Conservation (phyloP, 2,797 vertebrate species). For the Protonibea diacanthus region DNA sequence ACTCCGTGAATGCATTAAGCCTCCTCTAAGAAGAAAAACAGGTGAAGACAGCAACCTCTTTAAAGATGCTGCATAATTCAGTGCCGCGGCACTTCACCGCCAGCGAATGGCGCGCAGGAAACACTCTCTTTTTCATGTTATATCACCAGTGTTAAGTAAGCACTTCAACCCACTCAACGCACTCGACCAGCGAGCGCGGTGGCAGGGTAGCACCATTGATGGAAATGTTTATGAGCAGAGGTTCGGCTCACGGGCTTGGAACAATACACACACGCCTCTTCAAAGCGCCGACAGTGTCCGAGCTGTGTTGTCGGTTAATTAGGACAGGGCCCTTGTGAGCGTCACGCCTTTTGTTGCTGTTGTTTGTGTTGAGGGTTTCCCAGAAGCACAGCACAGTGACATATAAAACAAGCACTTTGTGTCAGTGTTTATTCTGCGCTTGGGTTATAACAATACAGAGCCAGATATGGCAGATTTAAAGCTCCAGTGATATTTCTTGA, state of each 20-base stretch:
- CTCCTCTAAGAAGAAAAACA: slow-evolving; percentile 26
- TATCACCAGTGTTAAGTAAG: slow-evolving; percentile 37
- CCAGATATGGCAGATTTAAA: slow-evolving; percentile 2
- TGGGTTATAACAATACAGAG: neutral
- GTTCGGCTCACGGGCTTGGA: slow-evolving; percentile 25
- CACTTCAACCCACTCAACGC: slow-evolving; percentile 40
- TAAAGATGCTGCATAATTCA: slow-evolving; percentile 24
- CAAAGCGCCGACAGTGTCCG: slow-evolving; percentile 22
- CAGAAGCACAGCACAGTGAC: slow-evolving; percentile 20
- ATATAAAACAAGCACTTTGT: slow-evolving; percentile 14
- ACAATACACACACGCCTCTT: slow-evolving; percentile 40
- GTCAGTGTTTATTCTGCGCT: neutral
- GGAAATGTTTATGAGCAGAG: slow-evolving; percentile 49
- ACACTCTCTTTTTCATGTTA: slow-evolving; percentile 8
- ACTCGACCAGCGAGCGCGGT: slow-evolving; percentile 31
- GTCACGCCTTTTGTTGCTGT: slow-evolving; percentile 44
- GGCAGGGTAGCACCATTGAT: slow-evolving; percentile 48
- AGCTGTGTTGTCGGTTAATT: slow-evolving; percentile 45
- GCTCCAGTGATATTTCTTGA: neutral
- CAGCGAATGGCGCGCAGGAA: slow-evolving; percentile 19
- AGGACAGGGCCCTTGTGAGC: slow-evolving; percentile 28
- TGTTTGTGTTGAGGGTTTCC: slow-evolving; percentile 33
- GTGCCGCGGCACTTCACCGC: slow-evolving; percentile 18
- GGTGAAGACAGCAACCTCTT: slow-evolving; percentile 40
- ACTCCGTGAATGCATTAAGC: slow-evolving; percentile 30